Base-by-base conservation (phyloP, 2,888 invertebrate species). In the Sphaerophoria rueppellii region DNA sequence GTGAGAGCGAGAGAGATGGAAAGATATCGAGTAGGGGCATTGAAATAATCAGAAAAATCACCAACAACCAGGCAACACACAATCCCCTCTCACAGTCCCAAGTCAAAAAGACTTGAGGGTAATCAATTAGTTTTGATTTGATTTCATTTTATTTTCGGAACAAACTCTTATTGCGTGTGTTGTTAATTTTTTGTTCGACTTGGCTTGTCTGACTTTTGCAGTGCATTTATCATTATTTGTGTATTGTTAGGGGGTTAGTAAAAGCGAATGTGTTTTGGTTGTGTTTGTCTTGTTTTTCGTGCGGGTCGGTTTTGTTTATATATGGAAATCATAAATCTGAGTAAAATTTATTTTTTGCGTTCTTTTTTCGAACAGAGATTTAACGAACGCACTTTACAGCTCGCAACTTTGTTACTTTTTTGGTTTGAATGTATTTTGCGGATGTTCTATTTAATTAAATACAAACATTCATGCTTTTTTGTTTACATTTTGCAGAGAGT, bases 51-150 rank as follows among this genome's bases (percentile, higher is more conserved):
- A 16, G 6, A 40, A 40, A 40, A 43, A 24, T 24, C 52, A 52
- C 24, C 24, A 32, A 9, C 24, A 11, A 11, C 9, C 14, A 11
- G 9, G 79, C 14, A 83, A 67, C 80, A 67, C 80, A 72, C 12
- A 57, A 52, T 72, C 72, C 80, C 69, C 43, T 65, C 65, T 80
- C 69, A 12, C 4, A n/a, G 55, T 34, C 16, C 24, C 24, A 5
- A 52, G 24, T 14, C 35, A 24, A 24, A 24, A 24, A 24, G 24
- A 24, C 24, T 24, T 24, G 50, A 32, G 50, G 75, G 72, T 80
- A 83, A 83, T 83, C 83, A 83, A 83, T 83, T 83, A 79, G 80
- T 83, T 83, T 83, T 83, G 83, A 80, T 83, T 83, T 60, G 40
- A n/a, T 81, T 7, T 40, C 6, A 7, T 40, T 75, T 82, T 77